These are phyloP conservation scores for Palythoa heliodiscus DNA, from an alignment of 92 coral and sea anemone genomes.

Conservation along the genomic window DNA sequence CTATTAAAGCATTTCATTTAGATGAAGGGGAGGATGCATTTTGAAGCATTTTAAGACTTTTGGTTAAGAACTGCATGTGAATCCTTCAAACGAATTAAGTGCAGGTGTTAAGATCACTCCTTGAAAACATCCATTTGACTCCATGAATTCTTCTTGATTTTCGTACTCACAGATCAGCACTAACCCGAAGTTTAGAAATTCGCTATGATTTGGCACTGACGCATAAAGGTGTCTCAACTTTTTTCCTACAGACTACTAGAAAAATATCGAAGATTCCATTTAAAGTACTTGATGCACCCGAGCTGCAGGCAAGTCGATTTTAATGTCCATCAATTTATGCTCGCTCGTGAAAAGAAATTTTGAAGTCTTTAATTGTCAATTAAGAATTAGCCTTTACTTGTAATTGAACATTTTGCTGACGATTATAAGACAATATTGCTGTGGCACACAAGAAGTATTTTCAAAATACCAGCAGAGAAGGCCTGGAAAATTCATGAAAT, in stretches of 20 bases:
- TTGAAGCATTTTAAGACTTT: neutral
- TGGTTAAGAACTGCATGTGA: neutral
- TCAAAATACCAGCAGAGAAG: no score
- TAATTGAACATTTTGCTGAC: no score
- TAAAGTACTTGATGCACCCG: conserved; percentile 98
- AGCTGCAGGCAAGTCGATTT: conserved; percentile 72
- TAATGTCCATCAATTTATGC: neutral
- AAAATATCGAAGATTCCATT: conserved; percentile 99
- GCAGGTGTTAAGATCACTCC: neutral
- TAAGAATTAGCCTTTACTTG: no score
- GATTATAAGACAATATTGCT: no score
- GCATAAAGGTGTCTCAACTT: no score
- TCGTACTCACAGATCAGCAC: neutral
- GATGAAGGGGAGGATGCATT: neutral
- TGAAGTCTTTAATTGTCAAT: neutral
- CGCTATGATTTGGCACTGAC: neutral
- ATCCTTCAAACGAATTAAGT: neutral
- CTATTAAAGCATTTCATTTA: neutral
- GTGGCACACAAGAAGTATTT: no score
- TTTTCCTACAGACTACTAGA: conserved; percentile 78
- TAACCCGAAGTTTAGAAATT: neutral
- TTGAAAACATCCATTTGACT: neutral
- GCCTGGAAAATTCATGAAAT: no score
- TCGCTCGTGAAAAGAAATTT: neutral
- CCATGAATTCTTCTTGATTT: neutral